phyloP scores from a whole-genome alignment of 2,888 invertebrate species.

The Caenorhabditis sinica region DNA sequence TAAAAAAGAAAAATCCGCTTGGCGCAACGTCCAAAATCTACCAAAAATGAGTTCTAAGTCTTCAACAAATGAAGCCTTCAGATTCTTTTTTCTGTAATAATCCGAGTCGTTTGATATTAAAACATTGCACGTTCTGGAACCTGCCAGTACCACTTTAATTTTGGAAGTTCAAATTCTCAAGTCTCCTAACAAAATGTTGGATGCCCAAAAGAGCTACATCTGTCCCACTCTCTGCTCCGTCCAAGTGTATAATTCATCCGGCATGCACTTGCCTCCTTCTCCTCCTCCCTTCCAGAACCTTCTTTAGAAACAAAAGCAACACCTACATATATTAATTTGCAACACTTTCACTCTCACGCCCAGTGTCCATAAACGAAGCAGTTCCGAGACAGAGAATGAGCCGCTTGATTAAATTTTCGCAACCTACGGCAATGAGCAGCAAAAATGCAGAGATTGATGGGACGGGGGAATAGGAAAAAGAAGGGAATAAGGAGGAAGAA shows the following conservation, averaged over 20 bases:
- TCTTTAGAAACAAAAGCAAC: neutral
- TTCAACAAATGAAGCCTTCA: no score
- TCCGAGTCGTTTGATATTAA: no score
- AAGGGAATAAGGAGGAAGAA: slow-evolving; percentile 11
- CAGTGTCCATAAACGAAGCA: neutral
- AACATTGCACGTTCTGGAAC: no score
- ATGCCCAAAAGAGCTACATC: slow-evolving; percentile 26
- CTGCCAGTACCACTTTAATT: no score
- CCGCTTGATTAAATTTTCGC: slow-evolving; percentile 61
- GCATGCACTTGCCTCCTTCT: slow-evolving; percentile 20
- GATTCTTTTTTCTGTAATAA: no score
- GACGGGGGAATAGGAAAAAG: neutral
- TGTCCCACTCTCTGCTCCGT: slow-evolving; percentile 37
- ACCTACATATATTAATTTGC: slow-evolving; percentile 57
- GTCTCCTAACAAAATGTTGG: slow-evolving; percentile 40
- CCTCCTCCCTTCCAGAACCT: slow-evolving; percentile 8
- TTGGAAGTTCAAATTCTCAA: no score
- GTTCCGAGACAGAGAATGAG: slow-evolving; percentile 37
- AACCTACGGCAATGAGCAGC: slow-evolving; percentile 13
- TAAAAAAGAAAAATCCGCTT: no score
- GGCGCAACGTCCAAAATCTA: no score
- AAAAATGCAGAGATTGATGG: neutral
- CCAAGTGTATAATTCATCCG: slow-evolving; percentile 60
- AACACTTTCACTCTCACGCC: slow-evolving; percentile 32
- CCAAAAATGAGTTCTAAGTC: no score